phyloP scores from a whole-genome alignment of 2,113 vertebrate genomes.

The Ramphastos sulfuratus region DNA sequence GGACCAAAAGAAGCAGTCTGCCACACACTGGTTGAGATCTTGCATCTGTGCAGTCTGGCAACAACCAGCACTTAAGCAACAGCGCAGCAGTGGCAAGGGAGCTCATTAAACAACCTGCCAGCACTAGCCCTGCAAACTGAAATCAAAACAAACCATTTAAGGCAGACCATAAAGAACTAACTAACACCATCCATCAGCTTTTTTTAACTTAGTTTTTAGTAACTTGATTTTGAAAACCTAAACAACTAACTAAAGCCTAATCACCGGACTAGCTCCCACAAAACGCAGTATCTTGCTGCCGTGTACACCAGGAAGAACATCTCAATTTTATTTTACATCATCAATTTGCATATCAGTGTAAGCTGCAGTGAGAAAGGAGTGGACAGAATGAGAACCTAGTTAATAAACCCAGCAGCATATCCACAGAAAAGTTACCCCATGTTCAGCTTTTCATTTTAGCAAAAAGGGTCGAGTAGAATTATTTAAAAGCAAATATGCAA shows the following conservation, averaged over 20 bases:
- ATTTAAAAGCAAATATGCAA: background rate
- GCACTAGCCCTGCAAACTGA: rapidly evolving
- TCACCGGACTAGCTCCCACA: background rate
- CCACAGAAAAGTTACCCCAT: rapidly evolving
- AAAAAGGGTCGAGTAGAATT: background rate
- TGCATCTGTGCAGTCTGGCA: rapidly evolving
- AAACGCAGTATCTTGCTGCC: rapidly evolving
- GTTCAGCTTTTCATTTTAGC: background rate
- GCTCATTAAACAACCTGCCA: background rate
- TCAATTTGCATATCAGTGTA: background rate
- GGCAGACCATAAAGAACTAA: background rate
- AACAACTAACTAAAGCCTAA: background rate
- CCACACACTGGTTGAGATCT: rapidly evolving
- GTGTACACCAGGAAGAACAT: background rate
- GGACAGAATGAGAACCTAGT: background rate
- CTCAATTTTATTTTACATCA: too few relatives aligned
- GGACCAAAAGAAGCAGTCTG: background rate
- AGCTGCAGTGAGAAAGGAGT: background rate
- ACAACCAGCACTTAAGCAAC: rapidly evolving
- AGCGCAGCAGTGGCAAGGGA: background rate
- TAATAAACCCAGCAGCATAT: background rate
- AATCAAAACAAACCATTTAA: background rate
- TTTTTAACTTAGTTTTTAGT: background rate
- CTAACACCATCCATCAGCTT: rapidly evolving
- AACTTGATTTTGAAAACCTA: background rate